phyloP scores from a whole-genome alignment of 1,140 invertebrate species.

The Heliothis subflexa region DNA sequence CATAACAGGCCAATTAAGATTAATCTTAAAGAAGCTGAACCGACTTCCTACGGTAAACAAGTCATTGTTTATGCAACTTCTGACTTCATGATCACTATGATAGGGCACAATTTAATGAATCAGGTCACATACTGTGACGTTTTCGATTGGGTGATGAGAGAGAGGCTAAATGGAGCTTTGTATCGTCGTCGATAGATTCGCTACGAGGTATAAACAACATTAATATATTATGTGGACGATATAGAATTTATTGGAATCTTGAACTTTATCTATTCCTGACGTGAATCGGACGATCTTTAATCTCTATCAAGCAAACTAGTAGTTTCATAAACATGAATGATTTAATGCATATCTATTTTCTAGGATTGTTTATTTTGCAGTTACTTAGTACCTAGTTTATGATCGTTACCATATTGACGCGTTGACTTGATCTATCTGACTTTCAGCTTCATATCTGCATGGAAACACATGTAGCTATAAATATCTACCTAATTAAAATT shows the following conservation, averaged over 20 bases:
- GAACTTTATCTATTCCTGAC: conserved; percentile 7
- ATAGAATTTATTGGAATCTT: conserved; percentile 13
- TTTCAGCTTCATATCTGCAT: conserved; percentile 9
- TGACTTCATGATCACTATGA: background rate
- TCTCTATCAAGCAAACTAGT: conserved; percentile 2
- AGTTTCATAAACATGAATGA: conserved; percentile 16
- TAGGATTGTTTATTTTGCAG: conserved; percentile 4
- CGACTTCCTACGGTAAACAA: background rate
- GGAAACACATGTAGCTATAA: background rate
- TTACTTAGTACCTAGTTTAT: background rate
- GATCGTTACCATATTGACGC: conserved; percentile 9
- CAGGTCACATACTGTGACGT: conserved; percentile 8
- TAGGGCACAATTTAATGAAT: background rate
- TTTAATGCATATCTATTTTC: conserved; percentile 27
- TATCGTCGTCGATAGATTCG: background rate
- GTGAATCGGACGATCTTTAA: background rate
- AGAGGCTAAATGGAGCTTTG: background rate
- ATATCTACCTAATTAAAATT: conserved; percentile 13
- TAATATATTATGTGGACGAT: background rate
- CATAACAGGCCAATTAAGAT: no score
- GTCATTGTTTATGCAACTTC: background rate
- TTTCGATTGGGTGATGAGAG: conserved; percentile 1
- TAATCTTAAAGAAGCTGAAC: background rate
- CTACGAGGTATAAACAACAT: background rate
- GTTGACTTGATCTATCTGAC: background rate